phyloP scores from a whole-genome alignment of 1,140 invertebrate genomes.

The Zophobas atratus region DNA sequence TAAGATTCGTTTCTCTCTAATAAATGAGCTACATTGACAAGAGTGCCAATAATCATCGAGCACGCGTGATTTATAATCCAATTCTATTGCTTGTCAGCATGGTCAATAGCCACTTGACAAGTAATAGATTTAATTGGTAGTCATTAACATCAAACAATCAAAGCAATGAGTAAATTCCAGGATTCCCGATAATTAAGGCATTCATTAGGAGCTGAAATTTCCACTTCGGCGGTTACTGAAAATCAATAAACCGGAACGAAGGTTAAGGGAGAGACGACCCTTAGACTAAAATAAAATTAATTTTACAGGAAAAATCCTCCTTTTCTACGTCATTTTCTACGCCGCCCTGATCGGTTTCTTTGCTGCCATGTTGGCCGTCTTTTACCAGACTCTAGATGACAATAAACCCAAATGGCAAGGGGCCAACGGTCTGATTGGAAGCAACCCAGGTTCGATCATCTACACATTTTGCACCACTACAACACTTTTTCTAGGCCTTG shows the following conservation, averaged over 20 bases:
- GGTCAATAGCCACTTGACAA: conserved; percentile 10
- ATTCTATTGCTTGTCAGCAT: not conserved
- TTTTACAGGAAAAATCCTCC: conserved; percentile 86
- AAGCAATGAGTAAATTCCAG: not conserved
- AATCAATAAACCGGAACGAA: conserved; percentile 10
- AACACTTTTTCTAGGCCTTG: conserved; percentile 78
- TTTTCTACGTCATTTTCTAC: conserved; percentile 97
- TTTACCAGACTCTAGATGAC: conserved; percentile 92
- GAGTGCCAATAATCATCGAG: not conserved
- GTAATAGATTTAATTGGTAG: conserved; percentile 2
- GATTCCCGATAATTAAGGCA: no score
- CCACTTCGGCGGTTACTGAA: no score
- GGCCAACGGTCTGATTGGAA: conserved; percentile 88
- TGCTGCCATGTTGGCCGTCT: conserved; percentile 90
- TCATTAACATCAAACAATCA: not conserved
- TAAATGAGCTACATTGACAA: no score
- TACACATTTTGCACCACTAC: not conserved
- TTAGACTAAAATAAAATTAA: conserved; percentile 63
- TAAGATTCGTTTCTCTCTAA: no score
- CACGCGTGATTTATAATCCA: not conserved
- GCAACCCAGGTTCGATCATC: conserved; percentile 85
- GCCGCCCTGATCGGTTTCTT: conserved; percentile 91
- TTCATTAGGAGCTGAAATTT: no score
- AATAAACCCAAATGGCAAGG: conserved; percentile 90
- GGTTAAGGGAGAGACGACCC: conserved; percentile 49